Evolutionary conservation across 1,140 invertebrate species (phyloP).

Genomic region (Zaprionus nigranus): DNA sequence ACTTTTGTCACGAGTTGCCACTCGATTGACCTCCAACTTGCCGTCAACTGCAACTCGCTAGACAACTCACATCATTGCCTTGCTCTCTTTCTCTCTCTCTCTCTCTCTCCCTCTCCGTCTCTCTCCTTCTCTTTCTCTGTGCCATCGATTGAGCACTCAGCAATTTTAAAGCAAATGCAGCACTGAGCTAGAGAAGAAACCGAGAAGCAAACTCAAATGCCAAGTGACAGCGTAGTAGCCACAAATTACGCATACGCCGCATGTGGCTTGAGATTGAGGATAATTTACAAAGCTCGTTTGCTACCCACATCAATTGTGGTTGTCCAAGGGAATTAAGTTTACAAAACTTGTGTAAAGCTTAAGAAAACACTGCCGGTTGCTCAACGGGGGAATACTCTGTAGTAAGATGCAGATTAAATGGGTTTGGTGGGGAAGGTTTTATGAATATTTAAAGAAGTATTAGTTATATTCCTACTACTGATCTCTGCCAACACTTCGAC

Average conservation of each 20-base stretch:
- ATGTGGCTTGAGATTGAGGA: conserved; percentile 16
- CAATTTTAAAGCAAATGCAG: conserved; percentile 21
- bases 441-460: no score
- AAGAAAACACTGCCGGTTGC: background rate
- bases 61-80: background rate
- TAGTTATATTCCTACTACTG: no score
- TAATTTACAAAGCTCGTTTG: conserved; percentile 27
- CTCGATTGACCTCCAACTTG: conserved; percentile 23
- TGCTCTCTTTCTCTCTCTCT: background rate
- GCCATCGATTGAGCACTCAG: conserved; percentile 15
- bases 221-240: conserved; percentile 2
- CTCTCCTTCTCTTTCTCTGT: background rate
- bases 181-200: background rate
- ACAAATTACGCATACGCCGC: conserved; percentile 43
- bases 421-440: background rate
- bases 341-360: background rate
- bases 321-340: conserved; percentile 40
- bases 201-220: background rate
- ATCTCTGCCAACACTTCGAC: no score
- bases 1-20: conserved; percentile 38
- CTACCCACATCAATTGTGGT: conserved; percentile 37
- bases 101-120: background rate
- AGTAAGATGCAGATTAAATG: rapidly evolving
- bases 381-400: conserved; percentile 1
- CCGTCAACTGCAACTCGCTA: background rate